Conservation (phyloP, 2,888 invertebrate genomes). For the Dolichomitus sp. region DNA sequence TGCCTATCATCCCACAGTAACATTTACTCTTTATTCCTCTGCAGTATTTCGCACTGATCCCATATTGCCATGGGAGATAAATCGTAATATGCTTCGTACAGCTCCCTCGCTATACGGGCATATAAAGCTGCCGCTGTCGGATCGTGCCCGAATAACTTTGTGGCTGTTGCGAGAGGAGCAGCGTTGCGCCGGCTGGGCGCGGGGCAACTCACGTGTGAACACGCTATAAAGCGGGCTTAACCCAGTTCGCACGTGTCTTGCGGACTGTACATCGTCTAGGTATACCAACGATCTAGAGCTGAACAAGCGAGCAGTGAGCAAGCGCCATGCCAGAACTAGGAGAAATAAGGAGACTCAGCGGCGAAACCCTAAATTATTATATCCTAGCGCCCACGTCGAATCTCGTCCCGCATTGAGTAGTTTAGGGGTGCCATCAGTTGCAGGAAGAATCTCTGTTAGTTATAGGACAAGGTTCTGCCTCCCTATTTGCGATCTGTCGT, state of each 20-base stretch:
- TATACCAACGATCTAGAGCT: conserved; percentile 29
- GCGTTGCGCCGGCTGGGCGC: conserved; percentile 11
- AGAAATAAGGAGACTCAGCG: conserved; percentile 3
- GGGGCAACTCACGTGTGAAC: conserved; percentile 61
- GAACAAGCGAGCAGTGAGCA: not conserved
- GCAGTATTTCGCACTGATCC: not conserved
- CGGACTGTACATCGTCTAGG: conserved; percentile 49
- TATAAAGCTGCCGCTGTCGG: conserved; percentile 28
- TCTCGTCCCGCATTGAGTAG: conserved; percentile 25
- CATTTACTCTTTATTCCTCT: conserved; percentile 7
- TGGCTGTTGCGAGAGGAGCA: conserved; percentile 16
- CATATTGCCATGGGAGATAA: conserved; percentile 2
- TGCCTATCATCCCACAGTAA: not conserved
- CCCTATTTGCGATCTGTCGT: conserved; percentile 49
- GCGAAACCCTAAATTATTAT: conserved; percentile 32
- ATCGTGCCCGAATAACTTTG: conserved; percentile 45
- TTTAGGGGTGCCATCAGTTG: not conserved
- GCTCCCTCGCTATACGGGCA: not conserved
- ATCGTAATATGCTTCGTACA: conserved; percentile 17
- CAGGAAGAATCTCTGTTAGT: conserved; percentile 20
- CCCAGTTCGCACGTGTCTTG: conserved; percentile 63
- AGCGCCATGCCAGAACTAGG: not conserved
- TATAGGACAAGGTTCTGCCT: conserved; percentile 28
- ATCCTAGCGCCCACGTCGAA: conserved; percentile 24
- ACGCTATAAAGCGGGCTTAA: conserved; percentile 68